Percentiles rank a stretch among this genome's conserved stretches.
Conservation (phyloP, 2,888 invertebrate species). For the Trichogramma dendrolimi region DNA sequence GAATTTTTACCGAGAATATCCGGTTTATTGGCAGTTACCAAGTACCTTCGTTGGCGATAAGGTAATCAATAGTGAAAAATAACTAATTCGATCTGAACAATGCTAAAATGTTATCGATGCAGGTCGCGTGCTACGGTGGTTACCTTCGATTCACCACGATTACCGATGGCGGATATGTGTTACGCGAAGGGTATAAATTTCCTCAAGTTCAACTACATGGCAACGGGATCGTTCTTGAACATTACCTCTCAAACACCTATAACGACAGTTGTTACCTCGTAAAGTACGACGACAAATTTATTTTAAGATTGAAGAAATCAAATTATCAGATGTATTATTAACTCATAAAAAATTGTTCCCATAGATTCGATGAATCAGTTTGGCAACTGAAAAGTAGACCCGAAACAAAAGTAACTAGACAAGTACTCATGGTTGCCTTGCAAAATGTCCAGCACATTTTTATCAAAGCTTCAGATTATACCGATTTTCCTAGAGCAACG, state of each 20-base stretch:
- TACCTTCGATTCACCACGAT: constrained; percentile 68
- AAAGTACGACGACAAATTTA: constrained; percentile 44
- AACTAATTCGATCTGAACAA: neutral
- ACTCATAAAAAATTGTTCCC: neutral
- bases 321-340: neutral
- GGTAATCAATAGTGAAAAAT: constrained; percentile 46
- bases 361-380: constrained; percentile 68
- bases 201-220: constrained; percentile 83
- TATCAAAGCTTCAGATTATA: constrained; percentile 67
- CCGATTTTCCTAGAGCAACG: constrained; percentile 60
- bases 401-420: constrained; percentile 62
- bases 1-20: constrained; percentile 59
- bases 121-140: constrained; percentile 88
- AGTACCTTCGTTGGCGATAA: constrained; percentile 78
- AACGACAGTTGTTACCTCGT: constrained; percentile 53
- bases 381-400: constrained; percentile 68
- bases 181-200: constrained; percentile 60
- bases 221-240: constrained; percentile 71
- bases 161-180: constrained; percentile 62
- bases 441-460: constrained; percentile 80
- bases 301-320: neutral
- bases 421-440: constrained; percentile 86
- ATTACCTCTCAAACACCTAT: constrained; percentile 55
- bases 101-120: constrained; percentile 26
- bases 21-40: constrained; percentile 81